A percentile compares a stretch with the other conserved stretches of the same genome.
Evolutionary conservation across 2,797 vertebrate genomes (phyloP).

Genomic region (Parotocinclus haroldoi): DNA sequence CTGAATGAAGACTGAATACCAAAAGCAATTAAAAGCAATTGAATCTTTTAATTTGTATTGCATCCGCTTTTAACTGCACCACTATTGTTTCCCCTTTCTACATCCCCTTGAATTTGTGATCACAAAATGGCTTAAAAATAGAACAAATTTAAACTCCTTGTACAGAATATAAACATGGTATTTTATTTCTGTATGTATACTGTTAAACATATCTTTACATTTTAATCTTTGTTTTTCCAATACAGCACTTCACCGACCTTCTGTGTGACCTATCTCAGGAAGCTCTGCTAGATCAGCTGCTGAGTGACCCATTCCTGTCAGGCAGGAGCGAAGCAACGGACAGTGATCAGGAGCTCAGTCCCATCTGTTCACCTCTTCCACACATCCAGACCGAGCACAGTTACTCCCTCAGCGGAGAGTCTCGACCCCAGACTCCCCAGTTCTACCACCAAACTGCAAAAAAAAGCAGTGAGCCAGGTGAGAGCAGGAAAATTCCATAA

Average conservation of each 20-base stretch:
- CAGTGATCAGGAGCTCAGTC: constrained; percentile 74
- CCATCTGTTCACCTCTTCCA: constrained; percentile 82
- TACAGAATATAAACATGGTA: too few relatives aligned
- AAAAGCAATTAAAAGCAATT: too few relatives aligned
- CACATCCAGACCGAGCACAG: constrained; percentile 96
- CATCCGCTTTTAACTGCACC: too few relatives aligned
- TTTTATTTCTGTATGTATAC: too few relatives aligned
- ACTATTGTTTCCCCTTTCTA: too few relatives aligned
- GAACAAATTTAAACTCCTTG: too few relatives aligned
- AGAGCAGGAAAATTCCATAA: constrained; percentile 15
- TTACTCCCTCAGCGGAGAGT: constrained; percentile 94
- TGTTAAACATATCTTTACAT: too few relatives aligned
- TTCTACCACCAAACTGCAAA: constrained; percentile 82
- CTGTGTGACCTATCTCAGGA: constrained; percentile 94
- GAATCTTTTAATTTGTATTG: too few relatives aligned
- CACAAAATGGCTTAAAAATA: too few relatives aligned
- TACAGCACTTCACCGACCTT: constrained; percentile 93
- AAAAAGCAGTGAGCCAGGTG: constrained; percentile 85
- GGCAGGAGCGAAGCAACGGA: constrained; percentile 87
- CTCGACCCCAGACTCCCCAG: constrained; percentile 88
- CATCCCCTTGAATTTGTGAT: too few relatives aligned
- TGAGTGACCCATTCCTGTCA: constrained; percentile 94
- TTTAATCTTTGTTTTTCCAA: constrained; percentile 1
- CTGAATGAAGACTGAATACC: too few relatives aligned
- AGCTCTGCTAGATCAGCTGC: constrained; percentile 88